Evolutionary conservation across 2,888 invertebrate species (phyloP).

Genomic region (Nematopogon swammerdamellus): DNA sequence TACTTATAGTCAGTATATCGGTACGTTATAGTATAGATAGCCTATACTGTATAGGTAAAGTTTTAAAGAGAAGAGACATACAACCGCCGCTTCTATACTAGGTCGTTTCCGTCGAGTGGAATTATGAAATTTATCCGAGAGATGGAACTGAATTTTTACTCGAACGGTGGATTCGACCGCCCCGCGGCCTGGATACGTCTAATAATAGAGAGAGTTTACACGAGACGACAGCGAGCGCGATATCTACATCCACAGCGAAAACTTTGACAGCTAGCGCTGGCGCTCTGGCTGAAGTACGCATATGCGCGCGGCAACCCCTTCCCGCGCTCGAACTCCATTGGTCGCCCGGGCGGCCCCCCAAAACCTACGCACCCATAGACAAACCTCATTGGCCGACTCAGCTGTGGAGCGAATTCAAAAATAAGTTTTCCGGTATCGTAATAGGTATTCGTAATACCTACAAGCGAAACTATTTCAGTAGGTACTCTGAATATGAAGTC

Average conservation of each 20-base stretch:
- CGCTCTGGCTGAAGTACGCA: conserved; percentile 28
- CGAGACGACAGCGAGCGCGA: background rate
- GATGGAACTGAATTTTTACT: background rate
- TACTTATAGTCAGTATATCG: too few species aligned
- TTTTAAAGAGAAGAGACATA: too few species aligned
- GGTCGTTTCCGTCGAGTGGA: too few species aligned
- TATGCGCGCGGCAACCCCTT: conserved; percentile 33
- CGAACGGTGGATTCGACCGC: background rate
- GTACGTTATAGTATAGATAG: too few species aligned
- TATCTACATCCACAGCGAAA: conserved; percentile 7
- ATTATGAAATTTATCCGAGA: background rate
- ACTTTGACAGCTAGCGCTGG: conserved; percentile 20
- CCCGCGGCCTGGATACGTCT: background rate
- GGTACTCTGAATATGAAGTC: background rate
- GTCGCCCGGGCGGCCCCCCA: conserved; percentile 42
- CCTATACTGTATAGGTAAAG: too few species aligned
- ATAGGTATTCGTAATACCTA: too few species aligned
- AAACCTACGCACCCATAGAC: conserved; percentile 25
- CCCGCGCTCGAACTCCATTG: conserved; percentile 35
- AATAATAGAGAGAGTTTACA: background rate
- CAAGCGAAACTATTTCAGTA: conserved; percentile 7
- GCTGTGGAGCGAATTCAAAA: conserved; percentile 4
- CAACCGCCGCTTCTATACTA: too few species aligned
- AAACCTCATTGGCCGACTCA: conserved; percentile 27
- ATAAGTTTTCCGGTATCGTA: conserved; percentile 4